Evolutionary conservation across 2,113 vertebrate species (phyloP), one percentile per base, ranked within the genome.

Genomic region (Echinops telfairi): DNA sequence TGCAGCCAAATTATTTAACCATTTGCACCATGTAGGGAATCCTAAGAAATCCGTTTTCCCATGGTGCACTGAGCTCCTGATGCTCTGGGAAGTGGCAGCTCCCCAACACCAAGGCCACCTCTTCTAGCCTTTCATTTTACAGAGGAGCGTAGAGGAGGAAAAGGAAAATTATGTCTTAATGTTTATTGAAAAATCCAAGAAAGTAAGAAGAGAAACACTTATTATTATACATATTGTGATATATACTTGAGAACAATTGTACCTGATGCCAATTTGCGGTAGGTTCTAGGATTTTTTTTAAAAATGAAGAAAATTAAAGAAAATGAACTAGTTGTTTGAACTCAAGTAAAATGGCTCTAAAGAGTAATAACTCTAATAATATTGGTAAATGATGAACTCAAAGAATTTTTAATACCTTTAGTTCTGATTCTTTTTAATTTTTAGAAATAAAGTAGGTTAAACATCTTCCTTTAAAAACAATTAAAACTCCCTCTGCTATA

Each of bases 391-490:
- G 38, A 94, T 70, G 9, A 92, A 88, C 43, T 86, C 83, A 93
- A 6, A 92, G 36, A 94, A 64, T 79, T 95, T 81, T 95, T 95
- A 95, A 81, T 4, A 88, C 22, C 81, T 25, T 77, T 33, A 90
- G 43, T 62, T 36, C 58, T 75, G 8, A 43, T 86, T 31, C 36
- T 90, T 96, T 82, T 93, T 92, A 90, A 92, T 70, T 91, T 97
- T 96, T 76, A 94, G 47, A 85, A 89, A 95, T 84, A 96, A 96
- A 92, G 93, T 93, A 58, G 17, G 33, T 83, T 92, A 90, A 88
- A 94, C 90, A 86, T 93, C 75, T 84, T 60, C 91, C 71, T 91
- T 94, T 73, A 88, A 91, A 96, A 94, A 93, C n/a, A 83, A 91
- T 96, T 94, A 93, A 43, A 10, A 94, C 29, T 92, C 92, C 78